These are phyloP conservation scores for Didymodactylos carnosus DNA, from an alignment of 2,888 invertebrate genomes.

Conservation along the genomic window DNA sequence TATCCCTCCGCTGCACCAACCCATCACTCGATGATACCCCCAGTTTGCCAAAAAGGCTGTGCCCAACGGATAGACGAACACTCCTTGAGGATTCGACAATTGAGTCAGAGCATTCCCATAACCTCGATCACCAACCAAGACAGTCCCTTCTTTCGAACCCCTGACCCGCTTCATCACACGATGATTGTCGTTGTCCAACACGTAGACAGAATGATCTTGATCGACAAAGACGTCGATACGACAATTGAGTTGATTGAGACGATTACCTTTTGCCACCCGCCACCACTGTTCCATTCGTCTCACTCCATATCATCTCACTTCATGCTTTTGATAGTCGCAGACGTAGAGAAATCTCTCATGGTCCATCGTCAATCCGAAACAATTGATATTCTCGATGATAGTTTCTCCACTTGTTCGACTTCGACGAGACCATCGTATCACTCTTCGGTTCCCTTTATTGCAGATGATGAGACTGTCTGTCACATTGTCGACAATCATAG, in stretches of 20 bases:
- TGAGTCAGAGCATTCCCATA: not conserved
- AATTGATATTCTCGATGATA: not conserved
- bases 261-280: not conserved
- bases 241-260: not conserved
- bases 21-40: not conserved
- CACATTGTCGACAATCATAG: not conserved
- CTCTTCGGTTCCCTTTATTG: not conserved
- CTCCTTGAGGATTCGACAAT: not conserved
- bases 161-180: not conserved
- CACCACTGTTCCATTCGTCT: not conserved
- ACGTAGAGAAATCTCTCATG: not conserved
- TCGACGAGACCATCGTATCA: not conserved
- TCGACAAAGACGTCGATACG: not conserved
- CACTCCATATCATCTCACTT: not conserved
- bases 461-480: not conserved
- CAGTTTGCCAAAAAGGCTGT: not conserved
- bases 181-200: not conserved
- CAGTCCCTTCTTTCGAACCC: not conserved
- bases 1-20: not conserved
- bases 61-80: not conserved
- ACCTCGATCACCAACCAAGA: not conserved
- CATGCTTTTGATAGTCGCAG: not conserved
- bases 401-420: not conserved
- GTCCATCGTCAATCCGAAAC: not conserved
- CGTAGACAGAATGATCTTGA: not conserved